These are phyloP conservation scores for Eledona agricola DNA, from an alignment of 2,888 invertebrate species.

Conservation along the genomic window DNA sequence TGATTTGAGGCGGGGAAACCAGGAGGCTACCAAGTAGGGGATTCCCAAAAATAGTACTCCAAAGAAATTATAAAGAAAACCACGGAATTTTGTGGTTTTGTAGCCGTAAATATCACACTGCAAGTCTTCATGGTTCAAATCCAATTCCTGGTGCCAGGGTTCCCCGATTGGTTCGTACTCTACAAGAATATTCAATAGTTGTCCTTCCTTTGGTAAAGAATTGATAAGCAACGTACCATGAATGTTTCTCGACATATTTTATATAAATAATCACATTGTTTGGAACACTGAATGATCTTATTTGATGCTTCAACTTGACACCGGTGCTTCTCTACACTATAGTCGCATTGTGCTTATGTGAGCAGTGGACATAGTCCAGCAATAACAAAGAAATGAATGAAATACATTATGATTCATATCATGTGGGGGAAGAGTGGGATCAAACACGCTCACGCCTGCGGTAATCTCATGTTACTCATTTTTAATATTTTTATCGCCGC, in stretches of 20 bases:
- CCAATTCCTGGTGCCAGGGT: slow-evolving; percentile 7
- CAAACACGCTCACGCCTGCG: too few relatives aligned
- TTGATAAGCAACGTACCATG: not conserved
- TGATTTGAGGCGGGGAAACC: slow-evolving; percentile 67
- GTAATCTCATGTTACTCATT: too few relatives aligned
- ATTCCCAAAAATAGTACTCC: slow-evolving; percentile 66
- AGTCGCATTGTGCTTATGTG: too few relatives aligned
- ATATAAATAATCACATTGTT: not conserved
- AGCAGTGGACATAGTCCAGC: too few relatives aligned
- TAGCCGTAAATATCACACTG: slow-evolving; percentile 13
- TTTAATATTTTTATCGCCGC: too few relatives aligned
- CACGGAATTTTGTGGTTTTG: not conserved
- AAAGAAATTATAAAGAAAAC: slow-evolving; percentile 64
- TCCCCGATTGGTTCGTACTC: slow-evolving; percentile 26
- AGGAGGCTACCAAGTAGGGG: slow-evolving; percentile 67
- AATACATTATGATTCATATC: too few relatives aligned
- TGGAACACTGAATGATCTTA: not conserved
- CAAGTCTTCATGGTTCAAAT: slow-evolving; percentile 11
- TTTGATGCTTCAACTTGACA: not conserved
- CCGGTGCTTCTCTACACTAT: too few relatives aligned
- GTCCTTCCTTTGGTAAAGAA: not conserved
- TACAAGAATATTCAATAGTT: slow-evolving; percentile 5
- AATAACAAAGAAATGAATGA: too few relatives aligned
- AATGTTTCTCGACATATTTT: slow-evolving; percentile 2
- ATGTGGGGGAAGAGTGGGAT: too few relatives aligned